Percentiles rank a stretch among this genome's conserved stretches.
Conservation (phyloP, 35 echinoderm and acorn worm genomes). For the Strongylocentrotus purpuratus region DNA sequence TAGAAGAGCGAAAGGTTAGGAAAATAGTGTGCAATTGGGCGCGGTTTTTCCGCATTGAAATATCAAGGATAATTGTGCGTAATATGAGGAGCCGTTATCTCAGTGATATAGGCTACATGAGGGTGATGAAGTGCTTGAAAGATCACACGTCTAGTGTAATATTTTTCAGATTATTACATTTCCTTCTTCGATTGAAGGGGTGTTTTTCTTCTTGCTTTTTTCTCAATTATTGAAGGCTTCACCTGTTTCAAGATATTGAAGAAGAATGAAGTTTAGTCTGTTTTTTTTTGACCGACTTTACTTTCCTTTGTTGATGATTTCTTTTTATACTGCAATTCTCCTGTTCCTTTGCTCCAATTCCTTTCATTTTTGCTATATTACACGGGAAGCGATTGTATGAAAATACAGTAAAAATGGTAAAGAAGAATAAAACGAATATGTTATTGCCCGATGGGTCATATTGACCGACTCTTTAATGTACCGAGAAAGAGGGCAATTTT, state of each 20-base stretch:
- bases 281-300: too few species aligned
- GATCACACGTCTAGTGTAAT: background rate
- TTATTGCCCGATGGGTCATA: too few species aligned
- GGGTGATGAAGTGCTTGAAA: background rate
- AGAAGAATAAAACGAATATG: too few species aligned
- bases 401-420: too few species aligned
- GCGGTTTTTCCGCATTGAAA: background rate
- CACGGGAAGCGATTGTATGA: too few species aligned
- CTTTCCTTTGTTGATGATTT: too few species aligned
- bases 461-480: too few species aligned
- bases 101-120: background rate
- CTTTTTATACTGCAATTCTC: too few species aligned
- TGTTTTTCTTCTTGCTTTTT: background rate
- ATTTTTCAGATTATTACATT: background rate
- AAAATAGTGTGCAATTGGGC: slow-evolving; percentile 17
- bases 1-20: slow-evolving; percentile 1
- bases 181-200: background rate
- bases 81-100: background rate
- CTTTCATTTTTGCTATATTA: too few species aligned
- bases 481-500: too few species aligned
- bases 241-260: background rate
- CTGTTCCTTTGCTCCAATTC: too few species aligned
- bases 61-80: slow-evolving; percentile 17
- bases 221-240: background rate
- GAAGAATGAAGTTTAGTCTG: too few species aligned